Base-by-base conservation (phyloP, 2,113 vertebrate species). In the Arenaria interpres region DNA sequence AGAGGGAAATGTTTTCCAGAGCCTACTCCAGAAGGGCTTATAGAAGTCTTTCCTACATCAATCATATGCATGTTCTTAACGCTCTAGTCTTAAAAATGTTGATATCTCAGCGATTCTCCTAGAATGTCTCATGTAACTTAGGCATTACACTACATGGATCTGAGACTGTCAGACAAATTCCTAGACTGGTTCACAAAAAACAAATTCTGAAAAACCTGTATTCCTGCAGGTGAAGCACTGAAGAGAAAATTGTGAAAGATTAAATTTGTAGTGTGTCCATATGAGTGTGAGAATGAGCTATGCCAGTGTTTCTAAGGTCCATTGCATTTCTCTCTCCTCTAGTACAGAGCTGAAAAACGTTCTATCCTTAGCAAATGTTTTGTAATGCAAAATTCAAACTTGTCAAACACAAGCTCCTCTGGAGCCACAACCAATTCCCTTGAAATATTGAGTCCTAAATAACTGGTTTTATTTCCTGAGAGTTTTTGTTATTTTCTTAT, bases 401-500 rank as follows among this genome's bases (percentile, higher is more conserved):
- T 93, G 50, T 96, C 48, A 90, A 90, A 96, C 18, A 57, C 2
- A 7, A 91, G 37, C 8, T 90, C 74, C n/a, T 67, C 13, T 75
- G 85, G 32, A 75, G 71, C 30, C 50, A 76, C n/a, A 73, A 91
- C 22, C 22, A 93, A 93, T 93, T 41, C 18, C 14, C 33, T 67
- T 97, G 92, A 96, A 93, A 91, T 96, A 95, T 28, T 93, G 81
- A 92, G 64, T 28, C 32, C 35, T 35, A 89, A 91, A 92, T 45
- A 89, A 87, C 54, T n/a, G 37, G 4, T 89, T 93, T 91, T 57
- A 85, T 93, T 84, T 88, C 35, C 81, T 91, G 90, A 71, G 59
- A 69, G 22, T 27, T 97, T 97, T 83, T 95, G 30, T 85, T 93
- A 23, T 91, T 96, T 93, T 83, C 75, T 91, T 93, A 81, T 94